Evolutionary conservation across 2,888 invertebrate genomes (phyloP).

Genomic region (Pseudeuparius sepicola): DNA sequence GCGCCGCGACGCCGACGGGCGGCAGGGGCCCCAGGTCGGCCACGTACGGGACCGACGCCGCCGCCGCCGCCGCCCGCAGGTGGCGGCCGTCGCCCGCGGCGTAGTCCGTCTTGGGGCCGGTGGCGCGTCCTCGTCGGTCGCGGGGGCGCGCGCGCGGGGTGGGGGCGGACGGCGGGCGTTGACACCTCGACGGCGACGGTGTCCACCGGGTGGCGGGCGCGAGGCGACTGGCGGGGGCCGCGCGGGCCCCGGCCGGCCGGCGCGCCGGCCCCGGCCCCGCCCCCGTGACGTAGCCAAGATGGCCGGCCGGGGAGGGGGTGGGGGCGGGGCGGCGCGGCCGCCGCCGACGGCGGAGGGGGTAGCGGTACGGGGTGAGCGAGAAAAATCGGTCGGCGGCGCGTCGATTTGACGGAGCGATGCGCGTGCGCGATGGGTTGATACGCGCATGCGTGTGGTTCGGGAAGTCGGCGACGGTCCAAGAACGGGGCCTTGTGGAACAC

Average conservation of each 20-base stretch:
- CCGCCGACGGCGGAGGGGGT: conserved; percentile 19
- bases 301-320: conserved; percentile 6
- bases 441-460: too few species aligned
- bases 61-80: conserved; percentile 13
- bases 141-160: too few species aligned
- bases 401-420: conserved; percentile 20
- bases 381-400: too few species aligned
- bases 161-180: too few species aligned
- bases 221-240: conserved; percentile 25
- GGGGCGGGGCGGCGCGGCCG: conserved; percentile 14
- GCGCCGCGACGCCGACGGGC: conserved; percentile 17
- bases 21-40: conserved; percentile 31
- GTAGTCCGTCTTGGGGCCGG: conserved; percentile 34
- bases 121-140: conserved; percentile 3
- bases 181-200: conserved; percentile 17
- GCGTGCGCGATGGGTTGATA: too few species aligned
- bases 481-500: too few species aligned
- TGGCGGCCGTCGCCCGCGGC: too few species aligned
- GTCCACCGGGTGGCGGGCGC: conserved; percentile 20
- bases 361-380: too few species aligned
- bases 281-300: too few species aligned
- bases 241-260: too few species aligned
- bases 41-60: conserved; percentile 24
- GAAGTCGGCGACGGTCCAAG: too few species aligned
- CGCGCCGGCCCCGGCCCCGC: too few species aligned